A percentile compares a stretch with the other conserved stretches of the same genome.
phyloP scores from a whole-genome alignment of 2,888 invertebrate species.

The Hydropsyche betteni region DNA sequence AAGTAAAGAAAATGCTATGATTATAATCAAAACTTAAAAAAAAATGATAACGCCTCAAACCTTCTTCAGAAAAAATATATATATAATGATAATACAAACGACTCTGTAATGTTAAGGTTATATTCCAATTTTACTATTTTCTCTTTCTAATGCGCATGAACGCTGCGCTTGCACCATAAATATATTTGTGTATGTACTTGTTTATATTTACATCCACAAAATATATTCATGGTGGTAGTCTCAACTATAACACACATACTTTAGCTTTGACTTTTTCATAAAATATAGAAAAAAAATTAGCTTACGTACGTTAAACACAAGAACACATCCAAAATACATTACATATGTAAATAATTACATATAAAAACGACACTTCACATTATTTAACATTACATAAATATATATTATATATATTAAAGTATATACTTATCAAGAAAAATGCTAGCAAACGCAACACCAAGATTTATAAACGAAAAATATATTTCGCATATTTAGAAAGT shows the following conservation, averaged over 20 bases:
- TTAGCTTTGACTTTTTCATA: constrained; percentile 34
- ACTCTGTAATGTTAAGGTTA: constrained; percentile 20
- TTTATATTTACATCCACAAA: neutral
- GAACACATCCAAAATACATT: constrained; percentile 23
- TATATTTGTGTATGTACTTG: neutral
- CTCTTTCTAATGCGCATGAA: constrained; percentile 9
- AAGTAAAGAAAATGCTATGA: constrained; percentile 25
- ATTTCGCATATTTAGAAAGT: constrained; percentile 49
- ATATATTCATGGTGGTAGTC: constrained; percentile 7
- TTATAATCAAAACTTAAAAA: constrained; percentile 18
- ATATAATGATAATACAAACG: constrained; percentile 18
- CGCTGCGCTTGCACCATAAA: constrained; percentile 8
- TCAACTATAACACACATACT: constrained; percentile 11
- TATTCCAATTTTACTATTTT: constrained; percentile 22
- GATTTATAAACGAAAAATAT: constrained; percentile 50
- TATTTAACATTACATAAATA: constrained; percentile 5
- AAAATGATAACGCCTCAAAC: constrained; percentile 20
- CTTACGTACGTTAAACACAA: constrained; percentile 33
- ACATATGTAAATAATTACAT: constrained; percentile 27
- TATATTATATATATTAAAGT: constrained; percentile 10
- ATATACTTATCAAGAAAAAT: constrained; percentile 30
- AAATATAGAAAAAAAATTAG: constrained; percentile 38
- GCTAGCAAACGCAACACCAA: constrained; percentile 52
- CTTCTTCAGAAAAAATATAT: constrained; percentile 13
- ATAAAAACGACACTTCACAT: constrained; percentile 14